phyloP scores from a whole-genome alignment of 2,888 invertebrate species.

The Drosophila greeni region DNA sequence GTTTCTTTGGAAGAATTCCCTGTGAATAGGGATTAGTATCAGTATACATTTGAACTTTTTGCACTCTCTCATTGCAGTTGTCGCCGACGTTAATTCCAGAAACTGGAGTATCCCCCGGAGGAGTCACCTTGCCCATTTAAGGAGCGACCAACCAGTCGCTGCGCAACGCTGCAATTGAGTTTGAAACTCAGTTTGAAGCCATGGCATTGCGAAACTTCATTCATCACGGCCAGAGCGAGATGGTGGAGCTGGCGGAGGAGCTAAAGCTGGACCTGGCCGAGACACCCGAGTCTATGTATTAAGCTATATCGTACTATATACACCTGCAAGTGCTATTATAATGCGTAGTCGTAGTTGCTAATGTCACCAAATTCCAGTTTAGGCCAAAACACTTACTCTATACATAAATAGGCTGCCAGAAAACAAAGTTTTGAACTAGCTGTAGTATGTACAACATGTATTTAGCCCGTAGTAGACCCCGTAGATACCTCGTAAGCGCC shows the following conservation, averaged over 20 bases:
- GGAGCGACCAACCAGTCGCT: constrained; percentile 14
- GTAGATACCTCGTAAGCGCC: constrained; percentile 1
- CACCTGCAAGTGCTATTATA: constrained; percentile 49
- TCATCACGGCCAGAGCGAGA: background rate
- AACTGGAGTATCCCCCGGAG: constrained; percentile 1
- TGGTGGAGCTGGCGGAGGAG: constrained; percentile 2
- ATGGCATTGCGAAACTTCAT: constrained; percentile 20
- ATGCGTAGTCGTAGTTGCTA: constrained; percentile 34
- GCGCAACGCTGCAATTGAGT: constrained; percentile 37
- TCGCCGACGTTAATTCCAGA: background rate
- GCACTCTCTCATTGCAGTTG: background rate
- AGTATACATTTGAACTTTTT: background rate
- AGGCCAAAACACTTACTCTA: constrained; percentile 11
- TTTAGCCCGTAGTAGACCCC: constrained; percentile 11
- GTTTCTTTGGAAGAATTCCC: too few relatives aligned
- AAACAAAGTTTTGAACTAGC: constrained; percentile 33
- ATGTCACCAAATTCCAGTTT: constrained; percentile 33
- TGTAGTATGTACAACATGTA: constrained; percentile 9
- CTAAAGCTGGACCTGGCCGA: constrained; percentile 9
- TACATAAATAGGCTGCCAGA: constrained; percentile 27
- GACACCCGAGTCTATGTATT: constrained; percentile 38
- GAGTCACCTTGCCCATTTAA: constrained; percentile 15
- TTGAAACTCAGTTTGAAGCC: constrained; percentile 42
- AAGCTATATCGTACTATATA: constrained; percentile 26
- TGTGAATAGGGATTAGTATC: too few relatives aligned